A percentile compares a stretch with the other conserved stretches of the same genome.
phyloP scores from a whole-genome alignment of 2,888 invertebrate species.

The Scrobipalpa atriplicella region DNA sequence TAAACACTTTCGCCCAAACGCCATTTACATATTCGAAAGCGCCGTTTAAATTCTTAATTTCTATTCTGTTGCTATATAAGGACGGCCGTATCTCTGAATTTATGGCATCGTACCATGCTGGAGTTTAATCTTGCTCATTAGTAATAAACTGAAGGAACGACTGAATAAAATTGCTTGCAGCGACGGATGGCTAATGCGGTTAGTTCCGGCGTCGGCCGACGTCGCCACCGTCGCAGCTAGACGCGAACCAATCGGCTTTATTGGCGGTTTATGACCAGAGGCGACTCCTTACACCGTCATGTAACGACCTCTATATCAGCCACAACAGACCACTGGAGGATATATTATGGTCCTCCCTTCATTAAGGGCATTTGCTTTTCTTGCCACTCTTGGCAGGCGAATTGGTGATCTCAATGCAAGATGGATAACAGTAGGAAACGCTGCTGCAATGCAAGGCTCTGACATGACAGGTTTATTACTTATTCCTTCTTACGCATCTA shows the following conservation, averaged over 20 bases:
- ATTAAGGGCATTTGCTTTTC: neutral
- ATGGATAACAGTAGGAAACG: no score
- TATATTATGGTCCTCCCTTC: no score
- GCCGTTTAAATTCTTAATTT: conserved; percentile 17
- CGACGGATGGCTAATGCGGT: conserved; percentile 50
- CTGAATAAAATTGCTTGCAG: conserved; percentile 35
- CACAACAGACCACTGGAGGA: no score
- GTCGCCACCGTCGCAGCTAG: conserved; percentile 55
- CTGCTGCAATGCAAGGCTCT: neutral
- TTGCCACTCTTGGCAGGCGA: neutral
- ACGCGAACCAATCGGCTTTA: conserved; percentile 59
- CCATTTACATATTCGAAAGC: conserved; percentile 17
- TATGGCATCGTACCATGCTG: conserved; percentile 9
- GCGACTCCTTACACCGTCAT: conserved; percentile 43
- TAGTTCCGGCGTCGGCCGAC: conserved; percentile 53
- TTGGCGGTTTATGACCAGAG: conserved; percentile 50
- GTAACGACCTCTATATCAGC: neutral
- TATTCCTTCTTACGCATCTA: no score
- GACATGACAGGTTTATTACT: neutral
- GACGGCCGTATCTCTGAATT: conserved; percentile 15
- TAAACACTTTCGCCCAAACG: conserved; percentile 2
- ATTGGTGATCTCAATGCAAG: no score
- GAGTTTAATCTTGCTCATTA: conserved; percentile 25
- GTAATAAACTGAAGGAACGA: conserved; percentile 28
- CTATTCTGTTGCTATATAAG: conserved; percentile 6